These are phyloP conservation scores for Geococcyx californianus DNA, from an alignment of 2,113 vertebrate genomes.

Conservation along the genomic window DNA sequence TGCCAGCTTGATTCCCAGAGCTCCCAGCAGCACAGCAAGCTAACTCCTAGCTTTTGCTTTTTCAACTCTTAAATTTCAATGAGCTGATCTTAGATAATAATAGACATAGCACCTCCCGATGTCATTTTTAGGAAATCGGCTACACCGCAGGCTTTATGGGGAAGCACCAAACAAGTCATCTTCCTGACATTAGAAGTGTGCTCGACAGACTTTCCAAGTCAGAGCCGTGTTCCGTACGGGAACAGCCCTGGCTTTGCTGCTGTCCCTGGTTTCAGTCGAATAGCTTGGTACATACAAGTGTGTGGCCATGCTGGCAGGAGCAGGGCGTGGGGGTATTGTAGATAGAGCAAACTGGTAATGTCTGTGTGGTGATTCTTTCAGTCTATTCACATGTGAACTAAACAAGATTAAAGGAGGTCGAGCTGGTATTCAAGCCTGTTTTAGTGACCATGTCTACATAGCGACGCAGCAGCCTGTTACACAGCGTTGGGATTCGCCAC, in stretches of 20 bases:
- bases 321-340: fast-evolving
- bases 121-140: background rate
- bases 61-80: background rate
- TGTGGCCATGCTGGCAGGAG: background rate
- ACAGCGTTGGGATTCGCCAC: background rate
- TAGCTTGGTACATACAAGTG: background rate
- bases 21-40: background rate
- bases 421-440: background rate
- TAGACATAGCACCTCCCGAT: background rate
- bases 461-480: background rate
- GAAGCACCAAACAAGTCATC: background rate
- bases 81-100: background rate
- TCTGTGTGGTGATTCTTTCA: background rate
- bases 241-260: background rate
- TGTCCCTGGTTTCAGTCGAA: background rate
- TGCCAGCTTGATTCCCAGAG: background rate
- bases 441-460: too few species aligned
- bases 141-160: background rate
- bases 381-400: background rate
- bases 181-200: background rate
- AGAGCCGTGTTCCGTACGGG: background rate
- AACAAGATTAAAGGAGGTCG: background rate
- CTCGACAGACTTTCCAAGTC: background rate
- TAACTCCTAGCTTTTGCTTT: background rate
- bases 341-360: background rate